Percentiles rank a stretch among this genome's conserved stretches.
Evolutionary conservation across 1,140 invertebrate genomes (phyloP).

Genomic region (Vanessa atalanta): DNA sequence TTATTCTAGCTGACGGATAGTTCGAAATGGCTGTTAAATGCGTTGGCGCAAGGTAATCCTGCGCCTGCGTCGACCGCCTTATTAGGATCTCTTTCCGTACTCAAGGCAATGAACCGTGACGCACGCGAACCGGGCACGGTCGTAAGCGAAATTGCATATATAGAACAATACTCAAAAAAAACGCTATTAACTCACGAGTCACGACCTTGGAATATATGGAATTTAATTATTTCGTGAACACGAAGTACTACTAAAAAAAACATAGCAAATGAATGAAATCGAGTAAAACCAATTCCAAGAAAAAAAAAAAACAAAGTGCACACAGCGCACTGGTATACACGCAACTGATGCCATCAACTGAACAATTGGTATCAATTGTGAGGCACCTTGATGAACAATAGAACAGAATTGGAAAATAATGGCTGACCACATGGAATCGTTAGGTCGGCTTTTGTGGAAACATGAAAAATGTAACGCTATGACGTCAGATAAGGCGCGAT

Average conservation of each 20-base stretch:
- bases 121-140: slow-evolving; percentile 56
- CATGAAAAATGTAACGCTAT: slow-evolving; percentile 60
- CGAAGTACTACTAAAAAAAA: too few species aligned
- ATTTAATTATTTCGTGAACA: not conserved
- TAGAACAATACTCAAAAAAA: slow-evolving; percentile 25
- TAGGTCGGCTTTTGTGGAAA: slow-evolving; percentile 43
- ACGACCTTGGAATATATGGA: slow-evolving; percentile 7
- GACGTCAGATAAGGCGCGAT: slow-evolving; percentile 56
- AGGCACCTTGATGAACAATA: slow-evolving; percentile 37
- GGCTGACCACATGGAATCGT: slow-evolving; percentile 42
- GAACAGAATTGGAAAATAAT: slow-evolving; percentile 64
- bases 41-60: slow-evolving; percentile 75
- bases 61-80: slow-evolving; percentile 63
- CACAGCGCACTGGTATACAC: not conserved
- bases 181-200: slow-evolving; percentile 6
- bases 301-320: slow-evolving; percentile 8
- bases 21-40: slow-evolving; percentile 57
- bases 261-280: slow-evolving; percentile 9
- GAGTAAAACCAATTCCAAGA: not conserved
- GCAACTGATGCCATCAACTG: slow-evolving; percentile 31
- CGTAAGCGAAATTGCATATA: slow-evolving; percentile 39
- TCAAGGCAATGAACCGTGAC: slow-evolving; percentile 79
- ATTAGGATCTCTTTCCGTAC: slow-evolving; percentile 74
- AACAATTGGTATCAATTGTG: slow-evolving; percentile 44
- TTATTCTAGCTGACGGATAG: slow-evolving; percentile 55